Base-by-base conservation (phyloP, 2,113 vertebrate species). In the Hippocampus guttulatus region DNA sequence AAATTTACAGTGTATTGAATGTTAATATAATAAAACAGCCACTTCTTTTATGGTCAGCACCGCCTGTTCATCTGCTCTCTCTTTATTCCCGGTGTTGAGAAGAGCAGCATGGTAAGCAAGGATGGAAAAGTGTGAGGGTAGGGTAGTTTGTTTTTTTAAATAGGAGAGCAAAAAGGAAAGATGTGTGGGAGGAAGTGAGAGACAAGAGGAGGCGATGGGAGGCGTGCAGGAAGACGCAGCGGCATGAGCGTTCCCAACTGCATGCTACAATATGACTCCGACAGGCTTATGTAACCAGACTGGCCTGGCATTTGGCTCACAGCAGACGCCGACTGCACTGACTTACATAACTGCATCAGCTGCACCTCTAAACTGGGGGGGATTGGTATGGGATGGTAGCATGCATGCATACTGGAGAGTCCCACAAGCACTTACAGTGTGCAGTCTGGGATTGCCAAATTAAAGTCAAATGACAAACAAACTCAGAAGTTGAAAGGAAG, bases 311-410 rank as follows among this genome's bases (percentile, higher is more conserved):
- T 85, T 88, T 85, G 77, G 87, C 90, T 88, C 91, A 79, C 85
- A 92, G 89, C 88, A 90, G 92, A 90, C 85, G 78, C 81, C 81
- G 84, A 83, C 88, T 90, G 84, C 86, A 76, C 84, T 87, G 80
- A 69, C 85, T 93, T 93, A 92, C 91, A 89, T 93, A 93, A 92
- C 89, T 81, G 89, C 87, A 91, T 92, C 89, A 92, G 87, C 87
- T 79, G 86, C 87, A 88, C 71, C 84, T 88, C 86, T 85, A 88
- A 90, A 84, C 81, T 58, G 8, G 21, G 61, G 15, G 70, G 41
- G 67, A 11, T 58, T 71, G 40, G 67, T 67, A 10, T 55, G 74
- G 47, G 67, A 18, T 71, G 75, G 8, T 51, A 51, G 81, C 20
- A 15, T 80, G 87, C 38, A 15, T 80, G 87, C 88, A 78, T 89